Conservation (phyloP, 2,888 invertebrate genomes). For the Troilus luridus region DNA sequence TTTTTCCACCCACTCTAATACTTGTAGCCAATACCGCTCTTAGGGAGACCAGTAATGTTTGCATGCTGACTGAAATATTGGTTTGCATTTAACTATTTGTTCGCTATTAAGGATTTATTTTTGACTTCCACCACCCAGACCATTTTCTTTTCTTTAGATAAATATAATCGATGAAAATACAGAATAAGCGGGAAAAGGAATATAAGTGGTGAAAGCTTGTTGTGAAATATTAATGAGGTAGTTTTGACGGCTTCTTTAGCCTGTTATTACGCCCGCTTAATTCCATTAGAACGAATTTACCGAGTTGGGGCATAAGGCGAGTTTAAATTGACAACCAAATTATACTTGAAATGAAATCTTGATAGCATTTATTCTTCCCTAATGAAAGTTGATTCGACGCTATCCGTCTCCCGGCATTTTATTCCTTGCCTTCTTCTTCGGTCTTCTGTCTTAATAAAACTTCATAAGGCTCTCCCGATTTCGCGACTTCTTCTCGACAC, state of each 20-base stretch:
- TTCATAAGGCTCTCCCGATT: conserved; percentile 34
- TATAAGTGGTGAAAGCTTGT: not conserved
- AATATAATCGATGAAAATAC: not conserved
- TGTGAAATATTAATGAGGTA: conserved; percentile 40
- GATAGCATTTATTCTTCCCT: conserved; percentile 45
- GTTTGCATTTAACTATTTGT: no score
- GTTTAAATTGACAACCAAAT: conserved; percentile 29
- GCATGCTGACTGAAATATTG: no score
- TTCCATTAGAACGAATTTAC: not conserved
- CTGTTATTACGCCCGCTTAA: conserved; percentile 4
- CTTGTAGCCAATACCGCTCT: no score
- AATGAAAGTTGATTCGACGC: conserved; percentile 38
- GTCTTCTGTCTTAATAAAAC: conserved; percentile 37
- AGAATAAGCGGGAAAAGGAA: not conserved
- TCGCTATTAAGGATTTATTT: no score
- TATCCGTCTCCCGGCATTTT: conserved; percentile 14
- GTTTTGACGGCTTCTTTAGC: conserved; percentile 37
- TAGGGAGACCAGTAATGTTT: no score
- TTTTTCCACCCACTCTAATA: no score
- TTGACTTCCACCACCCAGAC: no score
- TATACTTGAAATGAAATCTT: conserved; percentile 34
- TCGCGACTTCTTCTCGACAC: not conserved
- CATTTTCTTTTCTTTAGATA: not conserved
- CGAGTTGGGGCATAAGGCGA: not conserved
- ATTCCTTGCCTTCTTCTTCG: not conserved